Base-by-base conservation (phyloP, 2,113 vertebrate genomes). In the Notothenia rossii region DNA sequence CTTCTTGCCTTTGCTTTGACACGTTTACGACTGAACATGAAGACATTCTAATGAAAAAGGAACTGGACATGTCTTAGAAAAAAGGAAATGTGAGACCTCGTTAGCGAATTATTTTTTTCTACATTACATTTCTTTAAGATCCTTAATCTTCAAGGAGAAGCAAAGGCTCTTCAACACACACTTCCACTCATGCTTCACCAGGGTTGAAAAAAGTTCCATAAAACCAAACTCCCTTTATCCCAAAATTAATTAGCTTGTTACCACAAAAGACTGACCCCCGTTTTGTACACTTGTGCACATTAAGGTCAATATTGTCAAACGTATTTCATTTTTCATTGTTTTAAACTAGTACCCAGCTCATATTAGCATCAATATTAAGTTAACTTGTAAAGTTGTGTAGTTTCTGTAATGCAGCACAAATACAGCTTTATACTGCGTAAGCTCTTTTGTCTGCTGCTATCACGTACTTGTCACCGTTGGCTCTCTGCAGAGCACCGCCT, bases 391-490 rank as follows among this genome's bases (percentile, higher is more conserved):
- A 29, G 67, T 17, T 22, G 9, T 2, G 50, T 15, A 8, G 15
- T 40, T 46, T 45, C 40, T 58, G n/a, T 59, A 25, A 25, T 17
- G n/a, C 4, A 9, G 3, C 11, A 25, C 13, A 10, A 25, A 70
- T 4, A 22, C 22, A 25, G 10, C 36, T 15, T 17, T 17, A 11
- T 22, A 22, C 7, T 40, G 17, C 9, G 14, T 49, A n/a, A 61
- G 68, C 49, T 20, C 6, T 6, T 1, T 0, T 14, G 9, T 14
- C 59, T 64, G 62, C 40, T 29, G n/a, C 13, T n/a, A 14, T 17
- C 3, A 95, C 97, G 94, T 91, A 99, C 98, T 98, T 98, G 92
- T 98, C 95, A 54, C 97, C 96, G 77, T 99, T 99, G 75, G 98
- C 97, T 93, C 95, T 97, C 92, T 99, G 98, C 75, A 99, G 92